Evolutionary conservation across 2,113 vertebrate genomes (phyloP).

Genomic region (Calonectris borealis): DNA sequence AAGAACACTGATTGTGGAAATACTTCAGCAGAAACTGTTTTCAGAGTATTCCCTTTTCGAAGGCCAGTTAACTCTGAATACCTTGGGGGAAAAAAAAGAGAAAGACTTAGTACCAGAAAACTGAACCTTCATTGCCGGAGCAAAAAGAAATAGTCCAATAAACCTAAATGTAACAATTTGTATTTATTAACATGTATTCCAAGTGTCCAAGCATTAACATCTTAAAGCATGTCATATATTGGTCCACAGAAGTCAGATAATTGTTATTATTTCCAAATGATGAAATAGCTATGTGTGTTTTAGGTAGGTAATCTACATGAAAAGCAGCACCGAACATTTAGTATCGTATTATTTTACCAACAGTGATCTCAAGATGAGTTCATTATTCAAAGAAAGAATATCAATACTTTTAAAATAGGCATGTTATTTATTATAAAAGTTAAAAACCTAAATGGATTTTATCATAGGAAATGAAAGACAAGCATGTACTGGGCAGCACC

Average conservation of each 20-base stretch:
- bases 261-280: neutral
- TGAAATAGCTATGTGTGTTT: neutral
- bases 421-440: neutral
- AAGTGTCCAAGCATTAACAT: neutral
- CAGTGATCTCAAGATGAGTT: neutral
- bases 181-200: neutral
- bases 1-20: neutral
- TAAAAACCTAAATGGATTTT: neutral
- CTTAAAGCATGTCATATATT: neutral
- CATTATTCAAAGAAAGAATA: neutral
- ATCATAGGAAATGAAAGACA: neutral
- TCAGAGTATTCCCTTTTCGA: neutral
- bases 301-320: neutral
- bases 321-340: neutral
- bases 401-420: neutral
- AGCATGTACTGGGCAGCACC: neutral
- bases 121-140: neutral
- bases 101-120: neutral
- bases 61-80: neutral
- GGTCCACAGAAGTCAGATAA: neutral
- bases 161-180: neutral
- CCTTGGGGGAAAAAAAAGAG: too few species aligned
- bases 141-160: neutral
- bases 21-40: neutral
- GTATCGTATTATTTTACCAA: neutral